Evolutionary conservation across 2,797 vertebrate species (phyloP).

Genomic region (Thaleichthys pacificus): DNA sequence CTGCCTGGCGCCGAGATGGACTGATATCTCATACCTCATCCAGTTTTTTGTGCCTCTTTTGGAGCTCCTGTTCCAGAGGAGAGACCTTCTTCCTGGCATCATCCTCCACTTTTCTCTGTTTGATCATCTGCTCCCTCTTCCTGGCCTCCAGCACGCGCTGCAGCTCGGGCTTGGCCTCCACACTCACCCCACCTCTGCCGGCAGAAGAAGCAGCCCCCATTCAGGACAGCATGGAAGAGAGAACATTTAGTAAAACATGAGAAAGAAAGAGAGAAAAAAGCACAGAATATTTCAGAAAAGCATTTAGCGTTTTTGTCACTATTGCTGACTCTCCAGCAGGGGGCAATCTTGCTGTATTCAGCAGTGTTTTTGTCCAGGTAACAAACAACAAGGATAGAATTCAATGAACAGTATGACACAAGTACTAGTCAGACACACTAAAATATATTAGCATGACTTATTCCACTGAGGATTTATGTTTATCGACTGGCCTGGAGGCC

Average conservation of each 20-base stretch:
- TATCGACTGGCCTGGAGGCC: neutral
- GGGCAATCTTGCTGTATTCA: slow-evolving; percentile 22
- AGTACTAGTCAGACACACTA: neutral
- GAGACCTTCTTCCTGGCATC: slow-evolving; percentile 86
- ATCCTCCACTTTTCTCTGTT: slow-evolving; percentile 87
- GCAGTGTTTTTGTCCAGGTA: neutral
- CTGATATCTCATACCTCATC: slow-evolving; percentile 78
- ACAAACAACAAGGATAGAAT: too few relatives aligned
- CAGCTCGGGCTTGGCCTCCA: slow-evolving; percentile 89
- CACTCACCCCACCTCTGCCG: slow-evolving; percentile 64
- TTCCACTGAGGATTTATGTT: neutral
- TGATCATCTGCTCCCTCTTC: slow-evolving; percentile 86
- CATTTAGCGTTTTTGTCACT: neutral
- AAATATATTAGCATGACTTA: neutral
- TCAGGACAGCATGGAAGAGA: neutral
- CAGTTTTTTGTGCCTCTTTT: slow-evolving; percentile 87
- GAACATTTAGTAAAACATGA: neutral
- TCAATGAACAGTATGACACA: neutral
- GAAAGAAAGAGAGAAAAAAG: neutral
- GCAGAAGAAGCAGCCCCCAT: neutral
- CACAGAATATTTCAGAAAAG: neutral
- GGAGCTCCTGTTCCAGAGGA: slow-evolving; percentile 91
- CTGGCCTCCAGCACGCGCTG: slow-evolving; percentile 91
- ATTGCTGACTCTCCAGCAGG: slow-evolving; percentile 23
- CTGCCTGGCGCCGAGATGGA: neutral